Evolutionary conservation across 2,797 vertebrate genomes (phyloP).

Genomic region (Erpetoichthys calabaricus): DNA sequence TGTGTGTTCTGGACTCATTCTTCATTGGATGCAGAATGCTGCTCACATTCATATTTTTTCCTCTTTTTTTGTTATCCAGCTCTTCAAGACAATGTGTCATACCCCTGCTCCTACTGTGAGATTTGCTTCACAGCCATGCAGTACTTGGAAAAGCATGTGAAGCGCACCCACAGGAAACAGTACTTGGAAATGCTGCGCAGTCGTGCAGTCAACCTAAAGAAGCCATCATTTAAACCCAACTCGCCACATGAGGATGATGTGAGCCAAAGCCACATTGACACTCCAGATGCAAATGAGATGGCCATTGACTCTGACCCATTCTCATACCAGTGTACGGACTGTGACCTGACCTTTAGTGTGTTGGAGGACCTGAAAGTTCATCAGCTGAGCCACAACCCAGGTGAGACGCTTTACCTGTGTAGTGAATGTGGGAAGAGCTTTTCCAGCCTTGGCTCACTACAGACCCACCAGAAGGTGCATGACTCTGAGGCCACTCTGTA

Average conservation of each 20-base stretch:
- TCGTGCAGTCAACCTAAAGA: slow-evolving; percentile 7
- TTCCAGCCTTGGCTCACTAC: slow-evolving; percentile 6
- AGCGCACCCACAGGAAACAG: slow-evolving; percentile 18
- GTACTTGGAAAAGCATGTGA: slow-evolving; percentile 17
- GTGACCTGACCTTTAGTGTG: too few relatives aligned
- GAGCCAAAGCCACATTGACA: too few relatives aligned
- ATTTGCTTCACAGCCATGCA: slow-evolving; percentile 17
- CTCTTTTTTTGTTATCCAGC: slow-evolving; percentile 5
- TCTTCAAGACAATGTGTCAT: slow-evolving; percentile 11
- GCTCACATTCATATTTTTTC: too few relatives aligned
- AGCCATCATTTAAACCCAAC: background rate
- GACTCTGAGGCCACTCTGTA: slow-evolving; percentile 11
- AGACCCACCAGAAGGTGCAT: slow-evolving; percentile 3
- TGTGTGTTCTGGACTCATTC: too few relatives aligned
- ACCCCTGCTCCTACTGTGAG: slow-evolving; percentile 16
- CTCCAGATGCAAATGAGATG: too few relatives aligned
- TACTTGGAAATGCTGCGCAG: slow-evolving; percentile 14
- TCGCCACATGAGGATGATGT: too few relatives aligned
- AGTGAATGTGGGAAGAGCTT: slow-evolving; percentile 14
- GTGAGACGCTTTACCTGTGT: slow-evolving; percentile 8
- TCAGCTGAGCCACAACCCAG: background rate
- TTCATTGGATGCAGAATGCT: too few relatives aligned
- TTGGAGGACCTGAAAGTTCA: too few relatives aligned
- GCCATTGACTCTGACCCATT: too few relatives aligned
- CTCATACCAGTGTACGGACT: too few relatives aligned